A percentile compares a stretch with the other conserved stretches of the same genome.
phyloP scores from a whole-genome alignment of 2,113 vertebrate genomes.

The Lonchura striata region DNA sequence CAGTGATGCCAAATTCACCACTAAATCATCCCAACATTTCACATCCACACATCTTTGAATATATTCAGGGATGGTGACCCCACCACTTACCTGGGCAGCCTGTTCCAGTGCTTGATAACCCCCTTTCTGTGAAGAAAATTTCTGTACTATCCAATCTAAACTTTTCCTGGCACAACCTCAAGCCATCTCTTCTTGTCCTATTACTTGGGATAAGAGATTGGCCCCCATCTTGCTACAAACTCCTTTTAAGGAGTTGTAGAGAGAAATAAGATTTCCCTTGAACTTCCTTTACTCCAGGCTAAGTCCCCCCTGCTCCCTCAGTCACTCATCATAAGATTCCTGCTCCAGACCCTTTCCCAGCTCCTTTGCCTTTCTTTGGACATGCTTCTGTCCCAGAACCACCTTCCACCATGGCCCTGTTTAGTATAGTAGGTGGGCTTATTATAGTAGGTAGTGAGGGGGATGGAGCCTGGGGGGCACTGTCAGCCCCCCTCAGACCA shows the following conservation, averaged over 20 bases:
- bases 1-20: neutral
- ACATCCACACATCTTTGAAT: neutral
- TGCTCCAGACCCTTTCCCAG: neutral
- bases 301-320: neutral
- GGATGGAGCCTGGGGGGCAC: neutral
- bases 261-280: neutral
- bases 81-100: neutral
- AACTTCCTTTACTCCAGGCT: neutral
- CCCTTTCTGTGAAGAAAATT: neutral
- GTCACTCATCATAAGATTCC: accelerated
- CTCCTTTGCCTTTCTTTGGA: neutral
- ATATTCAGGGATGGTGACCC: neutral
- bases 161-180: neutral
- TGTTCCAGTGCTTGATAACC: neutral
- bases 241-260: neutral
- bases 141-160: neutral
- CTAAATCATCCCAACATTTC: neutral
- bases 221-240: neutral
- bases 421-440: neutral
- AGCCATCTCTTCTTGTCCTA: neutral
- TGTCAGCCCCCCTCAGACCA: neutral
- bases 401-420: neutral
- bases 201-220: neutral
- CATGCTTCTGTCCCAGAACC: neutral
- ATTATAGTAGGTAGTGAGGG: neutral